These are phyloP conservation scores for Andrena bucephala DNA, from an alignment of 2,888 invertebrate genomes.

Conservation along the genomic window DNA sequence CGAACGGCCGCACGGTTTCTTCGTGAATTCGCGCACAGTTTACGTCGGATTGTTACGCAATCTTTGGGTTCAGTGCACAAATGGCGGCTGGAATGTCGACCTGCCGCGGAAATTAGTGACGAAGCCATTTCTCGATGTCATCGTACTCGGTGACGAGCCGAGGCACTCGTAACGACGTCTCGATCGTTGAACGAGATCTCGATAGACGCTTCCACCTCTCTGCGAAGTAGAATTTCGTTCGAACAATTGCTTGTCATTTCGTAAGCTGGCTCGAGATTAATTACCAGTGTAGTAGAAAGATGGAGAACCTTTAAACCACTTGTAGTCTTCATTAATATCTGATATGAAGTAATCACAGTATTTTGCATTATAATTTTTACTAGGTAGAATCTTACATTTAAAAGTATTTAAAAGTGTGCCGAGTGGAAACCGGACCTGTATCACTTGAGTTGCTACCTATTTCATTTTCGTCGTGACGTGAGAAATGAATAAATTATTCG, in stretches of 20 bases:
- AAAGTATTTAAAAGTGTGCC: no score
- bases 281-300: no score
- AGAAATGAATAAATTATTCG: no score
- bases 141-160: slow-evolving; percentile 3
- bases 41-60: slow-evolving; percentile 29
- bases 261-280: no score
- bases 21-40: neutral
- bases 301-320: no score
- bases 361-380: no score
- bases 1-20: neutral
- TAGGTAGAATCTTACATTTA: no score
- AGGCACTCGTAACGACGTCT: neutral
- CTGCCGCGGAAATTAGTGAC: slow-evolving; percentile 47
- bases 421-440: no score
- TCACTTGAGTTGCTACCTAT: no score
- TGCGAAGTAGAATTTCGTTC: neutral
- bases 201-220: neutral
- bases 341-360: no score
- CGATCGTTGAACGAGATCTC: slow-evolving; percentile 7
- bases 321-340: no score
- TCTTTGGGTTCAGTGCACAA: slow-evolving; percentile 12
- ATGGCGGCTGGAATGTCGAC: slow-evolving; percentile 23
- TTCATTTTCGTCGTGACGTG: no score
- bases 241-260: neutral
- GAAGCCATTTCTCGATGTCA: slow-evolving; percentile 43